Conservation (phyloP, 2,113 vertebrate species). For the Grammomys surdaster region DNA sequence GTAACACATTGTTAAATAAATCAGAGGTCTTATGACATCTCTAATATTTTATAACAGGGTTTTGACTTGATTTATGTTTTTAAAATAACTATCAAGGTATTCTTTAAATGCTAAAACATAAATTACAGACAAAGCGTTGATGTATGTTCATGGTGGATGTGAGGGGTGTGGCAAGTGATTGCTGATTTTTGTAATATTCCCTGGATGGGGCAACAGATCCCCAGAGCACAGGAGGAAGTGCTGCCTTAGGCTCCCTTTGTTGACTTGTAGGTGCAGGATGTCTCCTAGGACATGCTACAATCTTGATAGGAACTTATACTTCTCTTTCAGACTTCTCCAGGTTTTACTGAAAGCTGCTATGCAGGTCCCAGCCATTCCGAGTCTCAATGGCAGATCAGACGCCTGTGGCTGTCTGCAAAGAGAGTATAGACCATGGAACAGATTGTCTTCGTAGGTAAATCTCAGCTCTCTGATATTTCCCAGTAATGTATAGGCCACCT, state of each 20-base stretch:
- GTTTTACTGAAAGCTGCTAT: conserved; percentile 27
- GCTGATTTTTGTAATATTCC: conserved; percentile 37
- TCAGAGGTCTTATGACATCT: conserved; percentile 75
- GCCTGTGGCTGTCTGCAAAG: background rate
- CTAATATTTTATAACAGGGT: conserved; percentile 80
- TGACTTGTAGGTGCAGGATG: conserved; percentile 45
- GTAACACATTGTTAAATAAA: conserved; percentile 78
- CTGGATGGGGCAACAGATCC: background rate
- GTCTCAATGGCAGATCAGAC: conserved; percentile 18
- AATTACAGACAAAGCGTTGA: conserved; percentile 77
- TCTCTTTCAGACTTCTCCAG: conserved; percentile 58
- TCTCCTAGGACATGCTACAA: conserved; percentile 55
- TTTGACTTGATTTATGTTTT: conserved; percentile 83
- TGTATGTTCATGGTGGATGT: conserved; percentile 67
- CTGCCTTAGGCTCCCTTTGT: background rate
- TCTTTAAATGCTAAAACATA: conserved; percentile 72
- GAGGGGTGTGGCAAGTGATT: background rate
- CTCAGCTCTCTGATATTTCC: background rate
- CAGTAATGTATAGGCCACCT: background rate
- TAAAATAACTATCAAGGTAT: conserved; percentile 77
- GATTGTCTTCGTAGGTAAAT: background rate
- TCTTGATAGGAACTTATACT: conserved; percentile 56
- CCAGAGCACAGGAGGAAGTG: background rate
- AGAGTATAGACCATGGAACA: background rate
- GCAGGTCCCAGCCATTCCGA: background rate